Base-by-base conservation (phyloP, 2,113 vertebrate species). In the Sula dactylatra region DNA sequence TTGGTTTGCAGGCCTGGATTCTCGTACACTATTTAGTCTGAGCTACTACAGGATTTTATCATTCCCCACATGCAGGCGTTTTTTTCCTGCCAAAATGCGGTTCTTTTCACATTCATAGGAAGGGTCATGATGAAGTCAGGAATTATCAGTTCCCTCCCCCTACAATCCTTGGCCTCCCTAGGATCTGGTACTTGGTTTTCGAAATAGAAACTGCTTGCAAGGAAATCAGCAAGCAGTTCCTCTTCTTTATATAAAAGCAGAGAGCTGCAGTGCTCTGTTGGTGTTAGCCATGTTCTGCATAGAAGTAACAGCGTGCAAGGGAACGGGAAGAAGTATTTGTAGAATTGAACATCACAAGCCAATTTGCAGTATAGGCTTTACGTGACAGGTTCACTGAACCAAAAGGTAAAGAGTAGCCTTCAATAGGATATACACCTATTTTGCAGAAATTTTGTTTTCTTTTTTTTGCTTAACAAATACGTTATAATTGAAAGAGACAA, bases 31-130 rank as follows among this genome's bases (percentile, higher is more conserved):
- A 10, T 71, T 88, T 44, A 91, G 87, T 88, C 74, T 83, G 71
- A 91, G 89, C 88, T 82, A 59, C 93, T 80, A 22, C 73, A 80
- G 94, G 72, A 21, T 87, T 96, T 91, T 85, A 85, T 89, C 95
- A 86, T 91, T 91, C 95, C 77, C 81, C 69, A 38, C 88, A 31
- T 14, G 66, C 86, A 96, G 86, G 58, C 58, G 0, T 36, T 74
- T 67, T 91, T 86, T 64, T 59, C 65, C 77, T 95, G 94, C 91
- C 93, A 94, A 79, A 96, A 89, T 21, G 29, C 0, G 1, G 45
- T 62, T 85, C 56, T 93, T 21, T 89, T 71, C 5, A 1, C 49
- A 4, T 89, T 87, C 22, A 1, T 19, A 29, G 80, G 65, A 87
- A 79, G 88, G 86, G 81, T 94, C 88, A 22, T 1, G 66, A 18